Evolutionary conservation across 2,888 invertebrate species (phyloP).

Genomic region (Glyphotaelius pellucidus): DNA sequence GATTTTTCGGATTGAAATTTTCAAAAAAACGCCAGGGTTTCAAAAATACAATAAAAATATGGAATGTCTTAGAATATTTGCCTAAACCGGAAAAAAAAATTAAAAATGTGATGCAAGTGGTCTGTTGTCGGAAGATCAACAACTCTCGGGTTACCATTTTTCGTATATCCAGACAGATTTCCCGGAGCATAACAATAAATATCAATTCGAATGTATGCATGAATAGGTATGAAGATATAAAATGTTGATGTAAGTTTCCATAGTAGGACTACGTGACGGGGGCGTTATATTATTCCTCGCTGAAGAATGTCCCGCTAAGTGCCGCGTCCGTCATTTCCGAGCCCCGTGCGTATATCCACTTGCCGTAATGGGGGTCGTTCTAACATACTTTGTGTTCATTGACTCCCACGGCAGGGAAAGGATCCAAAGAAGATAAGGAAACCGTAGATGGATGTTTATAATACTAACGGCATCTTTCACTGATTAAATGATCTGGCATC

Average conservation of each 20-base stretch:
- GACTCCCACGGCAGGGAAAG: not conserved
- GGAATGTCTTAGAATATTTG: too few relatives aligned
- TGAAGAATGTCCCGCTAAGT: not conserved
- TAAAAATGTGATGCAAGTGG: too few relatives aligned
- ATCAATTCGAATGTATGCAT: not conserved
- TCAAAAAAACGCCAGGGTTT: too few relatives aligned
- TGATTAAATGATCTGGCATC: not conserved
- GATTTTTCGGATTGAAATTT: too few relatives aligned
- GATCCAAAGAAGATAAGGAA: not conserved
- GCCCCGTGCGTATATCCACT: not conserved
- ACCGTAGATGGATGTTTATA: not conserved
- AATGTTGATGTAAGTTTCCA: not conserved
- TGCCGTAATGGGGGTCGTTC: constrained; percentile 2
- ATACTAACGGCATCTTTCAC: not conserved
- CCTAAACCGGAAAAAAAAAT: too few relatives aligned
- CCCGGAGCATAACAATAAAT: not conserved
- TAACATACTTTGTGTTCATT: not conserved
- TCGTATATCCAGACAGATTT: not conserved
- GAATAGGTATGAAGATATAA: not conserved
- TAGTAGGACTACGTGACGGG: not conserved
- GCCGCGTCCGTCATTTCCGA: not conserved
- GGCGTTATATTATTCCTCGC: not conserved
- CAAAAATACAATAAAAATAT: too few relatives aligned
- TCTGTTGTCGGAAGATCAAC: too few relatives aligned
- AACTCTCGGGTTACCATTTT: too few relatives aligned